These are phyloP conservation scores for Chelon labrosus DNA, from an alignment of 2,797 vertebrate genomes.

Conservation along the genomic window DNA sequence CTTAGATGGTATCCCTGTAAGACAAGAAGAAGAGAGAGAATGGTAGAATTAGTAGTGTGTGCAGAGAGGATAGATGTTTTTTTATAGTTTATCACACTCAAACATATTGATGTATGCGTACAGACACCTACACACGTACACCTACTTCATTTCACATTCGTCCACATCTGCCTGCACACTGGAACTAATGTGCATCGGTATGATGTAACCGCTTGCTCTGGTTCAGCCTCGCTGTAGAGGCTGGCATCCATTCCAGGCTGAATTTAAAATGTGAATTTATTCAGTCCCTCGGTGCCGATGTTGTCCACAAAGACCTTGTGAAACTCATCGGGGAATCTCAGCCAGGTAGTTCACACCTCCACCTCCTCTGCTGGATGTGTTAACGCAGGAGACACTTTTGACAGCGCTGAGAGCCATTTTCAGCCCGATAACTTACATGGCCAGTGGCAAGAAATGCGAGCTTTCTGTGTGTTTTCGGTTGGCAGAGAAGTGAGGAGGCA, in stretches of 20 bases:
- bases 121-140: conserved; percentile 59
- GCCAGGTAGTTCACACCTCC: conserved; percentile 72
- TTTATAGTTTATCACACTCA: conserved; percentile 44
- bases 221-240: conserved; percentile 42
- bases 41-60: conserved; percentile 35
- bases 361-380: conserved; percentile 63
- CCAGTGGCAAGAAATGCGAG: conserved; percentile 38
- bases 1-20: conserved; percentile 81
- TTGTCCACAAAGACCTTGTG: conserved; percentile 59
- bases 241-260: conserved; percentile 44
- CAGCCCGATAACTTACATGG: conserved; percentile 45
- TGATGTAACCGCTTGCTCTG: conserved; percentile 59
- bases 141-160: conserved; percentile 52
- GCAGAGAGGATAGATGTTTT: conserved; percentile 14
- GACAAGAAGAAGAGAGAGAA: conserved; percentile 50
- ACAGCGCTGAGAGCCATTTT: conserved; percentile 64
- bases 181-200: conserved; percentile 38
- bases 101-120: conserved; percentile 51
- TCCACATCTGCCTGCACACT: conserved; percentile 56
- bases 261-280: conserved; percentile 67
- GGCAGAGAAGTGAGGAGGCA: not conserved
- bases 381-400: conserved; percentile 65
- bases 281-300: conserved; percentile 51
- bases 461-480: conserved; percentile 20
- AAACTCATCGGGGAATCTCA: conserved; percentile 55